Base-by-base conservation (phyloP, 2,888 invertebrate genomes). In the Hypomecis punctinalis region DNA sequence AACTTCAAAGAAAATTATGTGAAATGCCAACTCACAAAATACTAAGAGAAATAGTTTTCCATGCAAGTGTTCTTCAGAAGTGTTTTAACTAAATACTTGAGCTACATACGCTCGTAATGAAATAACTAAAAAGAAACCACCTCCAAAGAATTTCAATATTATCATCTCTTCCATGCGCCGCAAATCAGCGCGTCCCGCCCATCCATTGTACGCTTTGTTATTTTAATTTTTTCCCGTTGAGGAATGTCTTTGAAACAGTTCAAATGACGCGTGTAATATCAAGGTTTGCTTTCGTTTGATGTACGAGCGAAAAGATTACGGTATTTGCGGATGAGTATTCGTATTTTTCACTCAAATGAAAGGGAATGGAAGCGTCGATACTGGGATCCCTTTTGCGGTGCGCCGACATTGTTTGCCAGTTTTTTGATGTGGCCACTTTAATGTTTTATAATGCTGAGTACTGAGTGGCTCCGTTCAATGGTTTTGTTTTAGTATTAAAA, bases 201-300 rank as follows among this genome's bases (percentile, higher is more conserved):
- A 74, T 77, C 84, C 83, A 88, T 86, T 84, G 84, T 83, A 72
- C 80, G 84, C 84, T 78, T 76, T 88, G 90, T 92, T 91, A 90
- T 92, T 91, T 91, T 90, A 90, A 89, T 91, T 91, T 93, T 91
- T 92, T 85, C 83, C 80, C 78, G 70, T 64, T 72, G 70, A 72
- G 85, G 93, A 92, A 93, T 92, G 90, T 93, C 92, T 93, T 92
- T 92, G 92, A 91, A 84, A 88, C 84, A 84, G 84, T 85, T 91
- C 87, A 91, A 92, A 92, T 92, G 91, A 91, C 81, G 91, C 90
- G 88, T 91, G 90, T 89, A 91, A 92, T 91, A 91, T 89, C 84
- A 86, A 86, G 86, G 84, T 85, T 88, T 86, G 66, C 82, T 77
- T 79, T 82, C 83, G 90, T 91, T 92, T 91, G 91, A 91, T 91